Conservation (phyloP, 2,888 invertebrate genomes). For the Ferrisia virgata region DNA sequence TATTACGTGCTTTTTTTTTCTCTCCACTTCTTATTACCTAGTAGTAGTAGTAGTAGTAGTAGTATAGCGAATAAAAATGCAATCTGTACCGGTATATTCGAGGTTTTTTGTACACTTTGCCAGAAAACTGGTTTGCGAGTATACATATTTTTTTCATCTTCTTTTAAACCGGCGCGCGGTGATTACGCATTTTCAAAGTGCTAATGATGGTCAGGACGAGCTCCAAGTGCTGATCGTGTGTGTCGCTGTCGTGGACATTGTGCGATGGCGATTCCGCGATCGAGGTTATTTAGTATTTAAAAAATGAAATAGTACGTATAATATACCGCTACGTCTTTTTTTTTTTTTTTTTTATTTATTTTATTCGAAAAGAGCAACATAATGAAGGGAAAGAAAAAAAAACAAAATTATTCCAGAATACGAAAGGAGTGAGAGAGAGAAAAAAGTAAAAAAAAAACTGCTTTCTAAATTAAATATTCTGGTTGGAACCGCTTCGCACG, state of each 20-base stretch:
- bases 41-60: no score
- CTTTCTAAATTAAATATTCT: conserved; percentile 41
- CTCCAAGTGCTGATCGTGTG: background rate
- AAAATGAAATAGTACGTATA: conserved; percentile 16
- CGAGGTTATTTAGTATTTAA: background rate
- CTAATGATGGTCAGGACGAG: background rate
- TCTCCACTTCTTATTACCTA: background rate
- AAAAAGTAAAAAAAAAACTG: conserved; percentile 36
- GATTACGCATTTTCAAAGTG: background rate
- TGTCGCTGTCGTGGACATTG: background rate
- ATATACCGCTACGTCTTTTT: background rate
- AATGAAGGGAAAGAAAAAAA: background rate
- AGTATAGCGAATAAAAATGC: no score
- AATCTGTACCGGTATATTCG: background rate
- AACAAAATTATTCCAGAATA: conserved; percentile 30
- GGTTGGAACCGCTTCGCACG: conserved; percentile 22
- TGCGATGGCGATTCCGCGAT: background rate
- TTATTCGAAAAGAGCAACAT: background rate
- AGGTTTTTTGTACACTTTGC: background rate
- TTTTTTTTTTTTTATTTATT: background rate
- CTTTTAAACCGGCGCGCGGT: background rate
- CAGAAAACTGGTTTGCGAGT: background rate
- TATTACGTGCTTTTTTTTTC: background rate
- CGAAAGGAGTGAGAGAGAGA: no score
- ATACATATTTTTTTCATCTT: no score